These are phyloP conservation scores for Aulostomus chinensis DNA, from an alignment of 2,797 vertebrate genomes.

Conservation along the genomic window DNA sequence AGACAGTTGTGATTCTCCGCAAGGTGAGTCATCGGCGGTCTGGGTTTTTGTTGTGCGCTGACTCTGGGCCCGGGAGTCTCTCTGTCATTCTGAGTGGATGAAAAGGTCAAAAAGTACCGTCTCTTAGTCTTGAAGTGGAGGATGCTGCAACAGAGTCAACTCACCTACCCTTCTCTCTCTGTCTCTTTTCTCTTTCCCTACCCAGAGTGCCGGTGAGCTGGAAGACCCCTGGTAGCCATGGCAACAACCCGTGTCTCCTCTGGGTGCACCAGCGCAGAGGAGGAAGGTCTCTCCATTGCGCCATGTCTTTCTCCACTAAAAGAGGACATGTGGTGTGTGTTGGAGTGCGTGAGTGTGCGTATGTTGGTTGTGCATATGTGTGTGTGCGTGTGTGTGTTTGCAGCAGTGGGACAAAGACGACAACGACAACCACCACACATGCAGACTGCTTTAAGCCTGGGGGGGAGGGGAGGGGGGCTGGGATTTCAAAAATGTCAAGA, in stretches of 20 bases:
- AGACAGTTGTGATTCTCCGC: conserved; percentile 63
- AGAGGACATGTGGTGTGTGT: conserved; percentile 74
- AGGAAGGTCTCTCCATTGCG: conserved; percentile 67
- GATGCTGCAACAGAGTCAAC: conserved; percentile 1
- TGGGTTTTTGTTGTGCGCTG: conserved; percentile 27
- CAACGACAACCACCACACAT: conserved; percentile 43
- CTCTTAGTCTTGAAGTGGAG: conserved; percentile 14
- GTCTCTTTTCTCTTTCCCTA: conserved; percentile 55
- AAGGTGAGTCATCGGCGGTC: conserved; percentile 71
- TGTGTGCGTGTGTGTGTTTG: conserved; percentile 43
- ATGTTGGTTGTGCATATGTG: conserved; percentile 55
- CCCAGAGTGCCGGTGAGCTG: conserved; percentile 94
- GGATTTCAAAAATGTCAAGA: conserved; percentile 69
- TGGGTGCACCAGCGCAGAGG: conserved; percentile 51
- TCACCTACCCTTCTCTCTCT: conserved; percentile 28
- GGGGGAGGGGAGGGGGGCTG: conserved; percentile 57
- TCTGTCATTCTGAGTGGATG: conserved; percentile 12
- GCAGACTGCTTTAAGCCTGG: conserved; percentile 67
- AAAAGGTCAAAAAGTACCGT: not conserved
- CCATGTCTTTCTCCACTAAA: conserved; percentile 73
- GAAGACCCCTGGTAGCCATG: conserved; percentile 96
- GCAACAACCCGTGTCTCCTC: conserved; percentile 59
- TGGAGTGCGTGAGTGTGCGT: conserved; percentile 64
- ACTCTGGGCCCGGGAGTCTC: conserved; percentile 22
- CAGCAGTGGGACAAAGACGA: conserved; percentile 60